phyloP scores from a whole-genome alignment of 2,888 invertebrate species.

The Abrostola tripartita region DNA sequence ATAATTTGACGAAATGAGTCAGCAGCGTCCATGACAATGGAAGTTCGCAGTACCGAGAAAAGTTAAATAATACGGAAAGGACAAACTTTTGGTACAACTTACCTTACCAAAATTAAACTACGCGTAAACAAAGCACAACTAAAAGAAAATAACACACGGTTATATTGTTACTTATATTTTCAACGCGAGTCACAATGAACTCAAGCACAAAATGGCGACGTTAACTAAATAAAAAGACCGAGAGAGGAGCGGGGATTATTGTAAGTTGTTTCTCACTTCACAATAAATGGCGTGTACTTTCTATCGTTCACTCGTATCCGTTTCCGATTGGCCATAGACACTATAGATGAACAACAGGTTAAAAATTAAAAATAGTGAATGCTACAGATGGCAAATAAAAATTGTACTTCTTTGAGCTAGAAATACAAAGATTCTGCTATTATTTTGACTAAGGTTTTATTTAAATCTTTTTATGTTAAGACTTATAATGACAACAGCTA shows the following conservation, averaged over 20 bases:
- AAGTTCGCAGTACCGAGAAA: constrained; percentile 68
- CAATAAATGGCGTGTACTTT: background rate
- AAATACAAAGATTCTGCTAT: too few relatives aligned
- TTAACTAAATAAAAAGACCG: constrained; percentile 28
- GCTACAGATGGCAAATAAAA: too few relatives aligned
- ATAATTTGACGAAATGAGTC: constrained; percentile 86
- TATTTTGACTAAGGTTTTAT: too few relatives aligned
- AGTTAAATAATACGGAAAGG: constrained; percentile 30
- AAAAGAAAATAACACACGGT: constrained; percentile 41
- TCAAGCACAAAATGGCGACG: constrained; percentile 53
- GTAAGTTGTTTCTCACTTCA: background rate
- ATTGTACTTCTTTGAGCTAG: too few relatives aligned
- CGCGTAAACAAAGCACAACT: constrained; percentile 51
- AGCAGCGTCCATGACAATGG: constrained; percentile 79
- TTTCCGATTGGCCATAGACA: constrained; percentile 22
- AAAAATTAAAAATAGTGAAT: background rate
- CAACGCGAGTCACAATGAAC: constrained; percentile 7
- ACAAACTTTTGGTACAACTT: constrained; percentile 57
- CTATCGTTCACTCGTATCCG: constrained; percentile 15
- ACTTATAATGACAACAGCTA: too few relatives aligned
- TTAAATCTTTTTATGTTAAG: too few relatives aligned
- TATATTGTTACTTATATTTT: constrained; percentile 11
- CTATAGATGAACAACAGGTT: background rate
- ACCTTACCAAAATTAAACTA: constrained; percentile 60
- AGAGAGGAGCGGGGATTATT: constrained; percentile 9